Evolutionary conservation across 2,888 invertebrate genomes (phyloP).

Genomic region (Sepioteuthis lessoniana): DNA sequence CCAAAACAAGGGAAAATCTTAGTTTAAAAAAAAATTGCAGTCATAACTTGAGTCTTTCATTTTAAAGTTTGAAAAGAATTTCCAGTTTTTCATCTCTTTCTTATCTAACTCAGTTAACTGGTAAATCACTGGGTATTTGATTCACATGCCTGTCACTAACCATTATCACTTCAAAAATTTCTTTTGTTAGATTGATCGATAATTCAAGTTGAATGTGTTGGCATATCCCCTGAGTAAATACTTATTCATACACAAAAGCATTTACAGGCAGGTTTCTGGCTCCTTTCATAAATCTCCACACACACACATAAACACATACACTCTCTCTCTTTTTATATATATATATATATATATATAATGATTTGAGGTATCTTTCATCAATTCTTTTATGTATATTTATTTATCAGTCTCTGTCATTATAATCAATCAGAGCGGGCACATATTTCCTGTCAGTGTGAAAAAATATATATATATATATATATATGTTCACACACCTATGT

Average conservation of each 20-base stretch:
- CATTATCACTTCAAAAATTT: slow-evolving; percentile 17
- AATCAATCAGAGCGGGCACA: too few relatives aligned
- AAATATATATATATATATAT: too few relatives aligned
- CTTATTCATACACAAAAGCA: background rate
- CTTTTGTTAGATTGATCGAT: slow-evolving; percentile 11
- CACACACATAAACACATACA: background rate
- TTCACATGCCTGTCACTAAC: slow-evolving; percentile 6
- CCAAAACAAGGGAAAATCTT: background rate
- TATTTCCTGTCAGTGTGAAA: background rate
- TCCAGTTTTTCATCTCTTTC: slow-evolving; percentile 5
- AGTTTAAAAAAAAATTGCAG: background rate
- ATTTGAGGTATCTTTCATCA: background rate
- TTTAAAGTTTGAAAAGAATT: background rate
- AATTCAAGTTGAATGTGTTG: slow-evolving; percentile 33
- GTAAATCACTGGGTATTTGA: slow-evolving; percentile 13
- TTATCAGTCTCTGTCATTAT: background rate
- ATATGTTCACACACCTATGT: too few relatives aligned
- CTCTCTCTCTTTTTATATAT: background rate
- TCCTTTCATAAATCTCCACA: background rate
- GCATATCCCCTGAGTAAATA: slow-evolving; percentile 33
- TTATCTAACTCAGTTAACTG: slow-evolving; percentile 33
- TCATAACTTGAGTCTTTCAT: background rate
- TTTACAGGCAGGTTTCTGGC: background rate
- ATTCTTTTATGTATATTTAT: background rate
- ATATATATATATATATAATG: background rate